Evolutionary conservation across 2,888 invertebrate species (phyloP).

Genomic region (Limnephilus lunatus): DNA sequence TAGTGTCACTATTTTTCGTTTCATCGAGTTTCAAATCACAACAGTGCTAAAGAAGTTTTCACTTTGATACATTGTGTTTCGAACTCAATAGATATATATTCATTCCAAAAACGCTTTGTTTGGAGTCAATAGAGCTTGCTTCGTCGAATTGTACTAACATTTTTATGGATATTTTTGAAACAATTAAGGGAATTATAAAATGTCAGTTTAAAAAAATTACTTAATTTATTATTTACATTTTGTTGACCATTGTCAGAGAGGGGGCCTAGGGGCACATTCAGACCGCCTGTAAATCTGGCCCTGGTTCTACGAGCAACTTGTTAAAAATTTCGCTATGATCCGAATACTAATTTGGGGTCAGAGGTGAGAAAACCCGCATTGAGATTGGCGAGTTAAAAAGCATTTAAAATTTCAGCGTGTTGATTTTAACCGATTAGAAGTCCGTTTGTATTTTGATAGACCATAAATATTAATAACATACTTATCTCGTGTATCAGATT

Average conservation of each 20-base stretch:
- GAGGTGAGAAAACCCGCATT: slow-evolving; percentile 1
- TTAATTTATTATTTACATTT: too few species aligned
- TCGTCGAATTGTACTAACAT: too few species aligned
- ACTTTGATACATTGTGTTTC: too few species aligned
- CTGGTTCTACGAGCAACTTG: not conserved
- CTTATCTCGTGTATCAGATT: not conserved
- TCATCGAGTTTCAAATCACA: too few species aligned
- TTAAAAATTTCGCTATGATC: not conserved
- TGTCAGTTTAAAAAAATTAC: too few species aligned
- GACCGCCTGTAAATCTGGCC: not conserved
- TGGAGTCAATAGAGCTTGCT: too few species aligned
- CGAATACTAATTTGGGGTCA: slow-evolving; percentile 32
- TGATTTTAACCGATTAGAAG: slow-evolving; percentile 22
- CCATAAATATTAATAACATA: not conserved
- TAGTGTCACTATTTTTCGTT: too few species aligned
- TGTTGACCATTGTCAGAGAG: not conserved
- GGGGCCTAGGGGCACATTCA: not conserved
- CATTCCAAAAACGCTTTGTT: too few species aligned
- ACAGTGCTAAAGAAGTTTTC: too few species aligned
- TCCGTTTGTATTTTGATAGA: not conserved
- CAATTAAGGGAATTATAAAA: too few species aligned
- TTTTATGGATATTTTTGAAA: too few species aligned
- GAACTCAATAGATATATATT: too few species aligned
- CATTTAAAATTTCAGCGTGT: slow-evolving; percentile 27
- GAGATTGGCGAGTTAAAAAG: slow-evolving; percentile 14